Evolutionary conservation across 1,140 invertebrate species (phyloP), one percentile per base, ranked within the genome.

Genomic region (Ruditapes philippinarum): DNA sequence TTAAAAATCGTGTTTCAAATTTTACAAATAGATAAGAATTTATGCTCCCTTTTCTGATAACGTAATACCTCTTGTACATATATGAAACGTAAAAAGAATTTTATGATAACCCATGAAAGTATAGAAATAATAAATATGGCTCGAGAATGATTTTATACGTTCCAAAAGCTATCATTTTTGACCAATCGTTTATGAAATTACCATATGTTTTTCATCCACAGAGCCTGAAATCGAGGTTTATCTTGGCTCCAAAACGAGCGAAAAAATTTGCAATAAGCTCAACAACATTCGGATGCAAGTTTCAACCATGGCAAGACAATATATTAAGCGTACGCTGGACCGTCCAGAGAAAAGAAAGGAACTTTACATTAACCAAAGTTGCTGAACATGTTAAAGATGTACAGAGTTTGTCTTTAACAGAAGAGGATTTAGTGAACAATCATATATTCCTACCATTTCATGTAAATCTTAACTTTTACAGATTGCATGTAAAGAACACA

Each of bases 381-480:
- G 70, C 0, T 22, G 11, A 25, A 22, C n/a, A 38, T 5, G 22
- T 11, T 28, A 5, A 28, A 1, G 25, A 38, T 25, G 25, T 28
- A 14, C 5, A 22, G 40, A 22, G 12, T 22, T n/a, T 62, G 7
- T 19, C 22, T 28, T 62, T 62, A 62, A 62, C 57, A 62, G 57
- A 62, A 28, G 5, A 25, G n/a, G 57, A 62, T n/a, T 4, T 62
- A 7, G 5, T 62, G 57, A 62, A 62, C 5, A 62, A 62, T 25
- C 57, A 62, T 28, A n/a, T 62, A 3, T n/a, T 5, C 25, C 14
- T 62, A 62, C 57, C 57, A 28, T 62, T 62, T 25, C 7, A 62
- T 62, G 57, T 62, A 62, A 62, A 62, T 62, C 17, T 57, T 22
- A n/a, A n/a, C n/a, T n/a, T n/a, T n/a, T n/a, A n/a, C n/a, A n/a